Conservation (phyloP, 2,888 invertebrate genomes). For the Pachliopta kotzebuea region DNA sequence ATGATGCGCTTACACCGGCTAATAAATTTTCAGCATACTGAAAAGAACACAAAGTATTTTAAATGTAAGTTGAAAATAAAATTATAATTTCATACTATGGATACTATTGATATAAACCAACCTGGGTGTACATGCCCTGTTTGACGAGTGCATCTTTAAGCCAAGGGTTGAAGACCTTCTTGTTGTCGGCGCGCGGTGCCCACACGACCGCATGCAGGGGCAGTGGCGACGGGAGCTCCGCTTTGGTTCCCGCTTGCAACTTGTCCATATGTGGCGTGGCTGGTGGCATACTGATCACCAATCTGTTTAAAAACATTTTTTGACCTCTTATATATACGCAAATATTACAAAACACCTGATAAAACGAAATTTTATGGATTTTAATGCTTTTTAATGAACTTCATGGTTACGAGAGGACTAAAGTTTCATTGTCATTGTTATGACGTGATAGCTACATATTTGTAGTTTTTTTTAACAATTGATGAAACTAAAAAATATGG, state of each 20-base stretch:
- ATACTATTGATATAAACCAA: conserved; percentile 37
- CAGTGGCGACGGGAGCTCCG: conserved; percentile 84
- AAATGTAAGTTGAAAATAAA: no score
- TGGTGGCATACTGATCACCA: conserved; percentile 93
- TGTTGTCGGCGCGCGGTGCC: conserved; percentile 92
- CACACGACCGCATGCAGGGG: conserved; percentile 92
- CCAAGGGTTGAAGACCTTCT: conserved; percentile 92
- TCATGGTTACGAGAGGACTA: no score
- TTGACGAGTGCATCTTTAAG: conserved; percentile 94
- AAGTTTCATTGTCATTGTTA: no score
- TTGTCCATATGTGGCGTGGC: conserved; percentile 93
- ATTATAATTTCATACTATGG: no score
- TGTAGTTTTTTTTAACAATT: no score
- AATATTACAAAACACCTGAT: no score
- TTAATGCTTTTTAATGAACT: no score
- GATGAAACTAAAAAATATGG: no score
- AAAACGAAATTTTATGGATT: no score
- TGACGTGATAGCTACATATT: no score
- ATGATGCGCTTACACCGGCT: conserved; percentile 85
- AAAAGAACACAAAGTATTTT: conserved; percentile 16
- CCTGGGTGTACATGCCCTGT: conserved; percentile 93
- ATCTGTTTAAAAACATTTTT: conserved; percentile 59
- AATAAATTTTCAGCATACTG: conserved; percentile 85
- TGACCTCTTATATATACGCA: neutral
- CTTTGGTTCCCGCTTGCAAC: conserved; percentile 84